Evolutionary conservation across 1,140 invertebrate genomes (phyloP).

Genomic region (Nephila pilipes): DNA sequence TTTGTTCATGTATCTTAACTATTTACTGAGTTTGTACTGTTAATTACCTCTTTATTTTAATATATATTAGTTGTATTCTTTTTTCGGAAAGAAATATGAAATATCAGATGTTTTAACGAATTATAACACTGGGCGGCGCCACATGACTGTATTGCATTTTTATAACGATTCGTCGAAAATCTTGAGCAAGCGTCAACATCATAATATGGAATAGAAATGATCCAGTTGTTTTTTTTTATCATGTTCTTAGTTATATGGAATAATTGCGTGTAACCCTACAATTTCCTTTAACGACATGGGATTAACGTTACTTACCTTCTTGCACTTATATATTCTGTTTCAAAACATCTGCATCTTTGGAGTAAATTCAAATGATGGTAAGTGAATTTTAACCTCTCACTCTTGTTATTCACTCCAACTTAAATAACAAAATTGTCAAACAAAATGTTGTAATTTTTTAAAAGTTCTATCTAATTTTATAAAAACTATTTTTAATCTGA

Average conservation of each 20-base stretch:
- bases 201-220: no score
- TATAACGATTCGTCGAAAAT: no score
- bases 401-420: background rate
- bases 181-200: no score
- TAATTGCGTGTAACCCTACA: no score
- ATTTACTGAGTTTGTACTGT: background rate
- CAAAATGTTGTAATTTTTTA: background rate
- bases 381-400: background rate
- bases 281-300: background rate
- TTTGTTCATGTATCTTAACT: background rate
- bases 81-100: background rate
- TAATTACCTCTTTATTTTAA: background rate
- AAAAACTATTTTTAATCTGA: background rate
- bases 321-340: background rate
- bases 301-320: background rate
- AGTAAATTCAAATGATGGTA: background rate
- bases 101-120: background rate
- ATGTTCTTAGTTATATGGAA: no score
- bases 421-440: background rate
- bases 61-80: background rate
- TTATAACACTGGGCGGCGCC: constrained; percentile 59
- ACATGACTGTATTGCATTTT: background rate
- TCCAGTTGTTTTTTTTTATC: no score
- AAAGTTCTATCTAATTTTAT: no score
- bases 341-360: background rate